phyloP scores from a whole-genome alignment of 2,888 invertebrate genomes.

The Caenorhabditis japonica region DNA sequence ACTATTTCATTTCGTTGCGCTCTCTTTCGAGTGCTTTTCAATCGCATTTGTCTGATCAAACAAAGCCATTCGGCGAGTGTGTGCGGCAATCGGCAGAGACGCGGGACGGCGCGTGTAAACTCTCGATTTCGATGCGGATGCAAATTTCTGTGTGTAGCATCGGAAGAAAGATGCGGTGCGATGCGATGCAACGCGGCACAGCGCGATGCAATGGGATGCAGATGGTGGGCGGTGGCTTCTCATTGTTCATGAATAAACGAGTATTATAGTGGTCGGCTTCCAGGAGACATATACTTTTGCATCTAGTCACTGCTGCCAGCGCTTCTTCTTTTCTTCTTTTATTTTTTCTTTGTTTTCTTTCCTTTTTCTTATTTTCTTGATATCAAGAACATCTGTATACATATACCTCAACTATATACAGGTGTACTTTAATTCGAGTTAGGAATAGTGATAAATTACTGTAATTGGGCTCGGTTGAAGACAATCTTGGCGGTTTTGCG shows the following conservation, averaged over 20 bases:
- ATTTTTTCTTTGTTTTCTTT: neutral
- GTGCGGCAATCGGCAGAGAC: constrained; percentile 15
- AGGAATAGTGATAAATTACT: too few relatives aligned
- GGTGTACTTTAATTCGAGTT: too few relatives aligned
- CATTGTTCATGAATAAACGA: constrained; percentile 35
- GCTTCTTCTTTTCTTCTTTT: neutral
- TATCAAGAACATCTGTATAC: too few relatives aligned
- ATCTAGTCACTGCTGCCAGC: too few relatives aligned
- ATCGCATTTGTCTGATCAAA: constrained; percentile 50
- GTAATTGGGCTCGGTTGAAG: too few relatives aligned
- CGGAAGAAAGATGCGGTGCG: too few relatives aligned
- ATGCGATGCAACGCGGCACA: too few relatives aligned
- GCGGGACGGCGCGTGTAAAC: constrained; percentile 28
- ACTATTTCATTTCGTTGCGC: constrained; percentile 17
- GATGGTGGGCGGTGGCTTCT: constrained; percentile 13
- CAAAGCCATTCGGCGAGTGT: constrained; percentile 31
- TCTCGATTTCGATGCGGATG: constrained; percentile 51
- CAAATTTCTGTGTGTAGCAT: constrained; percentile 29
- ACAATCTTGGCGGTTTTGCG: too few relatives aligned
- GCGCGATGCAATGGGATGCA: too few relatives aligned
- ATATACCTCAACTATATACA: too few relatives aligned
- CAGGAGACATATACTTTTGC: too few relatives aligned
- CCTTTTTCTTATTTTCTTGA: neutral
- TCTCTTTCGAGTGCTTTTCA: constrained; percentile 17
- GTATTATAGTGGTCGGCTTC: constrained; percentile 18